Evolutionary conservation across 2,113 vertebrate genomes (phyloP), one percentile per base, ranked within the genome.

Genomic region (Cavia porcellus): DNA sequence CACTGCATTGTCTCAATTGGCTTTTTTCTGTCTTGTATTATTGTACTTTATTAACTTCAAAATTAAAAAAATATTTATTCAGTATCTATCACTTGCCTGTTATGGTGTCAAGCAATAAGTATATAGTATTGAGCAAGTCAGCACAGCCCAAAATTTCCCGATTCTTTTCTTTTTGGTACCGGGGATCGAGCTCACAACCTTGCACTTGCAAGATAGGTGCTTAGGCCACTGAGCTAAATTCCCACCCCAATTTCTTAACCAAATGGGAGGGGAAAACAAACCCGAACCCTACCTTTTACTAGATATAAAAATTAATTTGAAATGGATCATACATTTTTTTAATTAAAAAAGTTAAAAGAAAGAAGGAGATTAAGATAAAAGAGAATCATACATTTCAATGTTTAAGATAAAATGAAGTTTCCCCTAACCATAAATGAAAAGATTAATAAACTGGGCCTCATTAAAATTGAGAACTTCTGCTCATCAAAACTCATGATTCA

Each of bases 401-500:
- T n/a, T 55, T 93, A 92, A 90, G 50, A 70, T 25, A 97, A 95
- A 80, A 47, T 59, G 93, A 94, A 64, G 35, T 12, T 90, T 88
- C 32, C 70, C 80, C 1, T 92, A 93, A 47, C 15, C 50, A 68
- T 42, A 89, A 90, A 85, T 86, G 59, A 93, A 85, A 93, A 92
- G 7, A 79, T 75, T 84, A 84, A 92, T 82, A 95, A 95, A 84
- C 45, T 79, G 2, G 1, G 24, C 35, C 91, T 92, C 30, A 89
- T 89, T 85, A 82, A 95, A 95, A 72, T 59, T 85, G 85, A 84
- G 22, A 92, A 72, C 19, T 24, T 75, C 30, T 42, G 20, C 79
- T 89, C 38, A 92, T 52, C 84, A 92, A 91, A 96, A 24, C 1
- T 81, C 47, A 92, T 70, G 35, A 68, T 25, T 75, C 86, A 93